Conservation (phyloP, 2,113 vertebrate species). For the Odocoileus virginianus region DNA sequence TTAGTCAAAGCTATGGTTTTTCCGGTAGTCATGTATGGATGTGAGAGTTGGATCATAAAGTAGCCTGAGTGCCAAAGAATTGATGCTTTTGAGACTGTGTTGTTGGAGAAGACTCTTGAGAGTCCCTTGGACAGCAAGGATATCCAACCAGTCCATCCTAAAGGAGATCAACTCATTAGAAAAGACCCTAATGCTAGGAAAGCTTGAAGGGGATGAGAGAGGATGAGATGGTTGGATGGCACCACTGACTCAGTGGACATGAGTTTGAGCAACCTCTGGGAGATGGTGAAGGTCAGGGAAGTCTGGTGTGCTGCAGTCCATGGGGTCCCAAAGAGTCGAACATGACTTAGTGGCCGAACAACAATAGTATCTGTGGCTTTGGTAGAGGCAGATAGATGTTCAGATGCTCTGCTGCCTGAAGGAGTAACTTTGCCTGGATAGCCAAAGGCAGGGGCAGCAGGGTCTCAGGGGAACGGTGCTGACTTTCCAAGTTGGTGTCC, state of each 20-base stretch:
- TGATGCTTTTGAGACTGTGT: background rate
- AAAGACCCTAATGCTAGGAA: background rate
- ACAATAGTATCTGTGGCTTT: background rate
- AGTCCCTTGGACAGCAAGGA: background rate
- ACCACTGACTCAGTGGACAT: background rate
- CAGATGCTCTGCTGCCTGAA: background rate
- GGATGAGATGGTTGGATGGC: background rate
- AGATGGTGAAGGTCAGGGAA: background rate
- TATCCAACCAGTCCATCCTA: background rate
- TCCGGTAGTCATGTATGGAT: rapidly evolving
- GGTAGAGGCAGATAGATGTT: background rate
- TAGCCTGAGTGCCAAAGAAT: background rate
- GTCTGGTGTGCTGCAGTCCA: background rate
- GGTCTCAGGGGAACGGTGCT: background rate
- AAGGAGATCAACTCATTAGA: background rate
- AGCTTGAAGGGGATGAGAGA: background rate
- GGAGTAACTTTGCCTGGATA: background rate
- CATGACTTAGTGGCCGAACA: background rate
- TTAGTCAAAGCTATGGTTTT: background rate
- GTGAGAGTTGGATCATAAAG: background rate
- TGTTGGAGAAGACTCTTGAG: background rate
- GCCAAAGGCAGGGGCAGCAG: background rate
- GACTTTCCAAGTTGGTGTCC: background rate
- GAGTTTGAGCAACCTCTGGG: background rate
- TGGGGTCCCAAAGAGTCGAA: background rate